A percentile compares a stretch with the other conserved stretches of the same genome.
Evolutionary conservation across 2,888 invertebrate species (phyloP).

Genomic region (Harmothoe impar): DNA sequence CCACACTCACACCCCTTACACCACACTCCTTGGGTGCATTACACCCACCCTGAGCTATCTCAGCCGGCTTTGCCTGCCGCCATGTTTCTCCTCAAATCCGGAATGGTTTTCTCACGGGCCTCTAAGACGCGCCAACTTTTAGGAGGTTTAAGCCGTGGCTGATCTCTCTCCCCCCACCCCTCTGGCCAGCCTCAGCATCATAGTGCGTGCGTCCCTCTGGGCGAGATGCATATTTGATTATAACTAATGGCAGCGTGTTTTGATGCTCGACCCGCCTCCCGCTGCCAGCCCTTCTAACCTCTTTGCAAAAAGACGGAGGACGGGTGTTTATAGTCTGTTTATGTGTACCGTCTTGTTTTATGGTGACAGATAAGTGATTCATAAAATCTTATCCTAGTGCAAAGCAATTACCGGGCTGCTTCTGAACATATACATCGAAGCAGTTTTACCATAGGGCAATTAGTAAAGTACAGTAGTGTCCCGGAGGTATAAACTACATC

Average conservation of each 20-base stretch:
- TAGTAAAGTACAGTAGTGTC: background rate
- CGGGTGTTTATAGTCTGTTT: constrained; percentile 20
- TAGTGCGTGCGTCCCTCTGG: background rate
- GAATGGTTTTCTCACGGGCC: background rate
- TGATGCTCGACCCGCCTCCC: background rate
- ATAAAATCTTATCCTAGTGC: constrained; percentile 27
- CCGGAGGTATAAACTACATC: background rate
- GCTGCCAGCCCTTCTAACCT: constrained; percentile 29
- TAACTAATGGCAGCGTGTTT: constrained; percentile 45
- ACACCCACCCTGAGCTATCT: background rate
- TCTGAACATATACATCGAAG: background rate
- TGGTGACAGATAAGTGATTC: constrained; percentile 43
- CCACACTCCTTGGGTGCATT: background rate
- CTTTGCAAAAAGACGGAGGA: constrained; percentile 29
- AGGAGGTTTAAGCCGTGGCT: background rate
- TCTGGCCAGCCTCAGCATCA: background rate
- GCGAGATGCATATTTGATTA: constrained; percentile 41
- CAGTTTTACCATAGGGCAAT: background rate
- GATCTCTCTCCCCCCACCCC: background rate
- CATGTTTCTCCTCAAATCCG: background rate
- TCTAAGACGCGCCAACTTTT: background rate
- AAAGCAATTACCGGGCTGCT: background rate
- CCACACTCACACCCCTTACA: background rate
- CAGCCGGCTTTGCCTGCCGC: background rate
- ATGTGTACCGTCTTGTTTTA: constrained; percentile 5